phyloP scores from a whole-genome alignment of 2,888 invertebrate species.

The Drosophila putrida region DNA sequence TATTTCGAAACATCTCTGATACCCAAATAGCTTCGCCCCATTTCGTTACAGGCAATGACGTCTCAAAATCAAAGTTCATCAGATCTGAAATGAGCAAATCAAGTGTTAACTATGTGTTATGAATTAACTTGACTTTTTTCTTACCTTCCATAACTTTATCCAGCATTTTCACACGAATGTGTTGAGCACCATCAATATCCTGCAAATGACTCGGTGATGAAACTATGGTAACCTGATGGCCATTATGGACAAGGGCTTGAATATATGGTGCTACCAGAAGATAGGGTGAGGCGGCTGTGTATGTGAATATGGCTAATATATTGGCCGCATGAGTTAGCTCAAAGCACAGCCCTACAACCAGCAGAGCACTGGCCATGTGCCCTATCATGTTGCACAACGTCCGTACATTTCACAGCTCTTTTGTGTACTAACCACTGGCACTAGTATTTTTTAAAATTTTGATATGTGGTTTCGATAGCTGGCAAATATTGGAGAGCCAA shows the following conservation, averaged over 20 bases:
- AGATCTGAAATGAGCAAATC: conserved; percentile 26
- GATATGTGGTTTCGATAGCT: background rate
- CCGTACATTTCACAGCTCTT: conserved; percentile 50
- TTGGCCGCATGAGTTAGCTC: conserved; percentile 39
- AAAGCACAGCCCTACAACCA: conserved; percentile 35
- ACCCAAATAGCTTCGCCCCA: conserved; percentile 53
- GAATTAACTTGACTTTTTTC: background rate
- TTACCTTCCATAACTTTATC: conserved; percentile 38
- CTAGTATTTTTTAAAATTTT: conserved; percentile 7
- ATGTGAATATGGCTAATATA: conserved; percentile 70
- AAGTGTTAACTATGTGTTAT: background rate
- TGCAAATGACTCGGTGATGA: conserved; percentile 34
- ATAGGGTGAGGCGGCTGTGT: conserved; percentile 60
- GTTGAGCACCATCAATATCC: conserved; percentile 51
- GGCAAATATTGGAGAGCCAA: background rate
- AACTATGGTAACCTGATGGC: conserved; percentile 64
- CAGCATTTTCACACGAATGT: conserved; percentile 50
- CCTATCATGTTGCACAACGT: conserved; percentile 34
- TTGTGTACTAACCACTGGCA: conserved; percentile 34
- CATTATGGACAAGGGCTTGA: conserved; percentile 37
- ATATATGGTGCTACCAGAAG: conserved; percentile 63
- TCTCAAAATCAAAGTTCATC: background rate
- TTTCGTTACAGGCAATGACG: conserved; percentile 7
- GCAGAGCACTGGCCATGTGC: conserved; percentile 6
- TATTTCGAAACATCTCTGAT: conserved; percentile 34